Percentiles rank a stretch among this genome's conserved stretches.
These are phyloP conservation scores for Dryas iulia DNA, from an alignment of 1,140 invertebrate genomes.

Conservation along the genomic window DNA sequence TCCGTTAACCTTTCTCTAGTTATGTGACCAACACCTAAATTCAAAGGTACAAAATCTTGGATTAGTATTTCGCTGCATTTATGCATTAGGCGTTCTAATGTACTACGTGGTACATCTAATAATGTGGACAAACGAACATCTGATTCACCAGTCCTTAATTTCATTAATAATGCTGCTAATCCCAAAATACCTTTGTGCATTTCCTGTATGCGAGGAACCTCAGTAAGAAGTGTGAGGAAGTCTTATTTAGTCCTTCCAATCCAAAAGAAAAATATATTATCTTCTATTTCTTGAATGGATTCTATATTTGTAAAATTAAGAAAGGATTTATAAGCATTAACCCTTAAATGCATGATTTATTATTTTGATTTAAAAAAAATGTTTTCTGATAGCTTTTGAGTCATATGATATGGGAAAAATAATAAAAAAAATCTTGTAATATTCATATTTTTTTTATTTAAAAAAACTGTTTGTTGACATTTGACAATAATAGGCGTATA, in stretches of 20 bases:
- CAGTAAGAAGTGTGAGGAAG: no score
- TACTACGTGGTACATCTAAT: background rate
- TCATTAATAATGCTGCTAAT: background rate
- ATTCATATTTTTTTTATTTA: background rate
- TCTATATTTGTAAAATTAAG: no score
- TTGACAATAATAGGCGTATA: background rate
- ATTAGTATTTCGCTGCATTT: no score
- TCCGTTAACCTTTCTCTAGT: no score
- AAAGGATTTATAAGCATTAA: no score
- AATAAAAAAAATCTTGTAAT: constrained; percentile 1
- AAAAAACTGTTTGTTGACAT: constrained; percentile 1
- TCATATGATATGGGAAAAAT: background rate
- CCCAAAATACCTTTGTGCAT: background rate
- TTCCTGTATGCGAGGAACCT: no score
- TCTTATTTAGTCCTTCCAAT: no score
- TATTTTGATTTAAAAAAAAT: background rate
- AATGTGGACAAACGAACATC: background rate
- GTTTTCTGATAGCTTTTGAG: background rate
- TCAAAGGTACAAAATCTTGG: no score
- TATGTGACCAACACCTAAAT: no score
- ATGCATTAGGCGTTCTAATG: no score
- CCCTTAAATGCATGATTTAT: constrained; percentile 4
- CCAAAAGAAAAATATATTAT: no score
- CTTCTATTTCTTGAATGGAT: no score
- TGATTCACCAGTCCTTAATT: background rate